Base-by-base conservation (phyloP, 2,797 vertebrate species). In the Perodicticus potto region DNA sequence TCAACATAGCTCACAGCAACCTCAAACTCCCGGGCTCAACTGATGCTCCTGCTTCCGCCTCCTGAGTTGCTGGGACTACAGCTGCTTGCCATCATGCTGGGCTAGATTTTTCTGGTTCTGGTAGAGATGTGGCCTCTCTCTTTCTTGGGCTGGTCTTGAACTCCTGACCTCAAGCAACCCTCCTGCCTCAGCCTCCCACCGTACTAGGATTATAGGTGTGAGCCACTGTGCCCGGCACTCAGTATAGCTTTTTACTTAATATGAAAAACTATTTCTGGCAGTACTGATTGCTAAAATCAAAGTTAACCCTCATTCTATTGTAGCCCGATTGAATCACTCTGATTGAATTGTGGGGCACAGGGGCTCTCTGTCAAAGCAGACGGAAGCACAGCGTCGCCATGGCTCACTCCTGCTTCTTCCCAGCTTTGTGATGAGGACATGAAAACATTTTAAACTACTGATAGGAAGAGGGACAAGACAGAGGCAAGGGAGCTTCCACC, bases 281-380 rank as follows among this genome's bases (percentile, higher is more conserved):
- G 49, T 69, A 84, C n/a, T 82, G 55, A 87, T 61, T 45, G n/a
- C 45, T 92, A 65, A 92, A 80, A 85, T 90, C 72, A 14, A 45
- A 73, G 63, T 57, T 84, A 73, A 76, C 23, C 32, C 12, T 2
- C 43, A 92, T 82, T 94, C 55, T 93, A 29, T 70, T 77, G 88
- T 74, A 88, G 45, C 32, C 78, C 29, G 49, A 95, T 34, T 43
- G 3, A 40, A 40, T 63, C 55, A 74, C 34, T 92, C 83, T 72
- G 73, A 14, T 29, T 77, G 9, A 43, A 77, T 72, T 63, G 49
- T 43, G 49, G 77, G 94, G 59, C 13, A 40, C 59, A 81, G 29
- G 53, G 32, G 45, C 14, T 77, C 67, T 89, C 70, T 43, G 86
- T 63, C 32, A 22, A 67, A 63, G 17, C 16, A 55, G 22, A 70